A percentile compares a stretch with the other conserved stretches of the same genome.
Conservation (phyloP, 2,113 vertebrate species). For the Cyanocitta stelleri region DNA sequence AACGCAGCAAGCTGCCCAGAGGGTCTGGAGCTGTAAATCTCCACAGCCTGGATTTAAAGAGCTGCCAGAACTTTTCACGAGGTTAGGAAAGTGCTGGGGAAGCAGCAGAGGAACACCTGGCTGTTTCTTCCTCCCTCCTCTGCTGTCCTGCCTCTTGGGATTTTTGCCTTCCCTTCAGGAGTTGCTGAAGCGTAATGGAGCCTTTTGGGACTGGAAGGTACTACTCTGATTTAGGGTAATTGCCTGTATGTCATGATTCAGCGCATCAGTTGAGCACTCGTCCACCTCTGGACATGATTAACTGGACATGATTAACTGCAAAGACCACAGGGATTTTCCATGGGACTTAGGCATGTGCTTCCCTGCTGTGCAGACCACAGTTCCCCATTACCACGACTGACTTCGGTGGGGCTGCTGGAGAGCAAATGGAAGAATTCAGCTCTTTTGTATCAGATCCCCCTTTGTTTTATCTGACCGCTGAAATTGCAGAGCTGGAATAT, state of each 20-base stretch:
- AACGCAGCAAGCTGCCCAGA: background rate
- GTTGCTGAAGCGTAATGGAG: background rate
- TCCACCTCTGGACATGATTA: slow-evolving; percentile 55
- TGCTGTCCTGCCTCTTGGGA: background rate
- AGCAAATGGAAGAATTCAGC: background rate
- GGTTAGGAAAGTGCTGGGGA: slow-evolving; percentile 19
- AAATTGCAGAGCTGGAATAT: slow-evolving; percentile 22
- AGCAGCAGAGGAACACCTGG: background rate
- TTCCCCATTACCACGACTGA: background rate
- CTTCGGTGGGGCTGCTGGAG: background rate
- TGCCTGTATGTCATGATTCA: slow-evolving; percentile 43
- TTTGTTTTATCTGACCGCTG: slow-evolving; percentile 31
- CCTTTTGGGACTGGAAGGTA: slow-evolving; percentile 28
- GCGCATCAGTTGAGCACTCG: background rate
- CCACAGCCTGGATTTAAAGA: slow-evolving; percentile 22
- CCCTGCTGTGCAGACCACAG: background rate
- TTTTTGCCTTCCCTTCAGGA: background rate
- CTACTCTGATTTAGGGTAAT: slow-evolving; percentile 47
- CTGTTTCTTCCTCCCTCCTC: background rate
- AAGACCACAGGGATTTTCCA: slow-evolving; percentile 40
- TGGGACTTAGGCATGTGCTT: background rate
- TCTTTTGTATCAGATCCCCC: slow-evolving; percentile 24
- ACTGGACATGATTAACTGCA: slow-evolving; percentile 55
- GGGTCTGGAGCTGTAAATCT: slow-evolving; percentile 29
- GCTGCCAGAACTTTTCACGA: slow-evolving; percentile 5